Base-by-base conservation (phyloP, 2,797 vertebrate species). In the Poliocrania exsul region DNA sequence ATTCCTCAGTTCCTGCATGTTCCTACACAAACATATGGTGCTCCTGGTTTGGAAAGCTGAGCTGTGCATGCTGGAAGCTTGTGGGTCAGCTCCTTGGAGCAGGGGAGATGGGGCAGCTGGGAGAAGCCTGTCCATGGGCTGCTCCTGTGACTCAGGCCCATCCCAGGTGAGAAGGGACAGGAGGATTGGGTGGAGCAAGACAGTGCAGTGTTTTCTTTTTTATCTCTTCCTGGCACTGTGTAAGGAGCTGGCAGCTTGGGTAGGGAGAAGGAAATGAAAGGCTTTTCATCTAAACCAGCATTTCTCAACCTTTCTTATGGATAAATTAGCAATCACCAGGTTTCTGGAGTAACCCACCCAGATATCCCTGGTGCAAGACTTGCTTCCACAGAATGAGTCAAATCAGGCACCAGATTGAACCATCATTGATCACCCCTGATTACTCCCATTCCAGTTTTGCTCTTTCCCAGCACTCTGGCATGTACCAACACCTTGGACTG, bases 341-440 rank as follows among this genome's bases (percentile, higher is more conserved):
- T 78, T 86, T 64, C 46, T 74, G 37, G 56, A 72, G 57, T 40
- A 38, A 56, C 49, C 47, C 50, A 25, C 28, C 49, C 44, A 69
- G 38, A 37, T 20, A 37, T 4, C 13, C 25, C 31, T 6, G 6
- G 33, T 46, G 57, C 21, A 53, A 61, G 33, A 15, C 23, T 70
- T 74, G 57, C 26, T 86, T 71, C 26, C 24, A 26, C 25, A 51
- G 6, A 29, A 9, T 0, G 6, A 66, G 5, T 51, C 44, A 37
- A 37, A 80, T n/a, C 0, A 0, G 28, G 51, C 66, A 85, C 75
- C 31, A 38, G 57, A 18, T 8, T 2, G 0, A 29, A 8, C 5
- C 0, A 0, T 56, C n/a, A 17, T 11, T 72, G 38, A 56, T 49
- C 90, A 49, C 31, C 25, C 56, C 67, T 24, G n/a, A 17, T 33